phyloP scores from a whole-genome alignment of 2,888 invertebrate genomes.

The Eulithis prunata region DNA sequence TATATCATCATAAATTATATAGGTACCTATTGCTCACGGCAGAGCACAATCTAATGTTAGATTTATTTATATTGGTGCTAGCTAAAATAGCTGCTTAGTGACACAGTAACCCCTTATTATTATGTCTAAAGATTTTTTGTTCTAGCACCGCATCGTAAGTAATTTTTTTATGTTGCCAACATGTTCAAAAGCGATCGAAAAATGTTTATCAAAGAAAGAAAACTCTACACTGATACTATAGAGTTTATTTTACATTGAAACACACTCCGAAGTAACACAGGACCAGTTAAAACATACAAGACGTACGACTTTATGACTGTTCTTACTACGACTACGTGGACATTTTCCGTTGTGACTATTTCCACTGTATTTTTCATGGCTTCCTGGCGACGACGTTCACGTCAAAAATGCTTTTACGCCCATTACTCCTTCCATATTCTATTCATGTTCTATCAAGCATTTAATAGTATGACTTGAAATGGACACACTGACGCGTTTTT shows the following conservation, averaged over 20 bases:
- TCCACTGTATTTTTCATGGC: constrained; percentile 42
- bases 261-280: background rate
- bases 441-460: constrained; percentile 8
- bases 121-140: no score
- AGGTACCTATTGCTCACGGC: no score
- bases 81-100: no score
- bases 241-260: background rate
- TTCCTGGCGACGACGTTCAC: constrained; percentile 31
- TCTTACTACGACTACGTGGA: constrained; percentile 41
- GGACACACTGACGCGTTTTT: background rate
- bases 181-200: no score
- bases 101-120: no score
- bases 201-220: background rate
- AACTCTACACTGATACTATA: background rate
- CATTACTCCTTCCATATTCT: constrained; percentile 35
- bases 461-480: constrained; percentile 2
- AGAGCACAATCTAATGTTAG: no score
- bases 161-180: no score
- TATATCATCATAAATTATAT: no score
- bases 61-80: no score
- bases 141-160: no score
- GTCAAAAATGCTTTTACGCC: constrained; percentile 35
- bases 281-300: constrained; percentile 7
- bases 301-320: constrained; percentile 43
- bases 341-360: constrained; percentile 46